A percentile compares a stretch with the other conserved stretches of the same genome.
These are phyloP conservation scores for Sebastes fasciatus DNA, from an alignment of 2,113 vertebrate genomes.

Conservation along the genomic window DNA sequence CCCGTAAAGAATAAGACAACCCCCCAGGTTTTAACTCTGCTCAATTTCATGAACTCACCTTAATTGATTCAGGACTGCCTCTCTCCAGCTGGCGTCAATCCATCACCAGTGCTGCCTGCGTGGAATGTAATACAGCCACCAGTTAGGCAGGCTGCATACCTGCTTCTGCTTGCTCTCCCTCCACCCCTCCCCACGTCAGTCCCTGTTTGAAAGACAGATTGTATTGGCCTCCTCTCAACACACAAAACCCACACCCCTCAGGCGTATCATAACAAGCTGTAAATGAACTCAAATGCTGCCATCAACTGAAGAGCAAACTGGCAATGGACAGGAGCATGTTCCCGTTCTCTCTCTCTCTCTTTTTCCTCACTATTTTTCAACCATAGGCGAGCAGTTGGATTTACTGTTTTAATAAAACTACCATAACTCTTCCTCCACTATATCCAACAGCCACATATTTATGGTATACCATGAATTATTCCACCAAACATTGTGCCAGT, in stretches of 20 bases:
- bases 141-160: slow-evolving; percentile 63
- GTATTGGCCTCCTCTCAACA: slow-evolving; percentile 71
- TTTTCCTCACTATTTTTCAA: background rate
- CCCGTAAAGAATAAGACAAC: slow-evolving; percentile 39
- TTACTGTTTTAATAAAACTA: slow-evolving; percentile 82
- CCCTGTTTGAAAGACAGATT: slow-evolving; percentile 81
- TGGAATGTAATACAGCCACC: slow-evolving; percentile 74
- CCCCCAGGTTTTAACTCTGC: slow-evolving; percentile 59
- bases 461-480: slow-evolving; percentile 76
- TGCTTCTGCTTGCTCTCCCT: slow-evolving; percentile 47
- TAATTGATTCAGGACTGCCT: slow-evolving; percentile 83
- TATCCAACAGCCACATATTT: slow-evolving; percentile 70
- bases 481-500: slow-evolving; percentile 72
- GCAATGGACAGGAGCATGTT: slow-evolving; percentile 32
- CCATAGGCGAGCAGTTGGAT: slow-evolving; percentile 58
- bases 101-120: slow-evolving; percentile 69
- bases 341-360: background rate
- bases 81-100: slow-evolving; percentile 79
- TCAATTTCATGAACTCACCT: slow-evolving; percentile 79
- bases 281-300: slow-evolving; percentile 71
- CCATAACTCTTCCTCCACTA: slow-evolving; percentile 65
- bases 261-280: slow-evolving; percentile 70
- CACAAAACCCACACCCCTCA: slow-evolving; percentile 51
- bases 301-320: slow-evolving; percentile 57
- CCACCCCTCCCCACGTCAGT: slow-evolving; percentile 62